A percentile compares a stretch with the other conserved stretches of the same genome.
Evolutionary conservation across 1,140 invertebrate genomes (phyloP).

Genomic region (Anoplolepis gracilipes): DNA sequence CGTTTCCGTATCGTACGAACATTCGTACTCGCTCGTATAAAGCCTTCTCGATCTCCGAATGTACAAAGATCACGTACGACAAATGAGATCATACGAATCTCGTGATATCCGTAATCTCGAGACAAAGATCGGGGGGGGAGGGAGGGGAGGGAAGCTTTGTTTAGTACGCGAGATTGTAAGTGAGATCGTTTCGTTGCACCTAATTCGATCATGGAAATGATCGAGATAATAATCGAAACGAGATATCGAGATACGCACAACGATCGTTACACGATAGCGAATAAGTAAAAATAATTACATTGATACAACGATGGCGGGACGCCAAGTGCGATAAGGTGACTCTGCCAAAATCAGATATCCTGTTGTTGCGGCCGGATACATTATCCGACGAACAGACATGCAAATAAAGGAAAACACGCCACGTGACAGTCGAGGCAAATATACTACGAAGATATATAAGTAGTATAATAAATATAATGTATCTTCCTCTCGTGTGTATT

Average conservation of each 20-base stretch:
- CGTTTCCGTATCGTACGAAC: too few species aligned
- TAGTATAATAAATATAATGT: constrained; percentile 42
- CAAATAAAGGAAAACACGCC: constrained; percentile 2
- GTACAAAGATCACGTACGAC: constrained; percentile 3
- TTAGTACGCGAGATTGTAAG: neutral
- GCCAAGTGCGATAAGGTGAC: constrained; percentile 71
- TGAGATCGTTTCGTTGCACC: neutral
- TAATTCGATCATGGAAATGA: constrained; percentile 45
- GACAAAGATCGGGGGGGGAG: neutral
- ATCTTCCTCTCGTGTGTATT: constrained; percentile 32
- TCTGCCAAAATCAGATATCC: constrained; percentile 81
- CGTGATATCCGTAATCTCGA: neutral
- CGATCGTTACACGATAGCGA: constrained; percentile 48
- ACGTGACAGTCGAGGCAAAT: constrained; percentile 43
- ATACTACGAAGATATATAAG: neutral
- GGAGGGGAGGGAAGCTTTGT: too few species aligned
- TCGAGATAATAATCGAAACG: constrained; percentile 34
- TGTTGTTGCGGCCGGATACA: constrained; percentile 79
- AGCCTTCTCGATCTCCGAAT: neutral
- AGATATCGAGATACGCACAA: constrained; percentile 68
- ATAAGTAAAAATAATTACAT: constrained; percentile 81
- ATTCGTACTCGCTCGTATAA: too few species aligned
- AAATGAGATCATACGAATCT: neutral
- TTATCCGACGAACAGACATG: constrained; percentile 70
- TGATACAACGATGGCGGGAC: constrained; percentile 78